Conservation (phyloP, 2,888 invertebrate genomes). For the Sturmia bella region DNA sequence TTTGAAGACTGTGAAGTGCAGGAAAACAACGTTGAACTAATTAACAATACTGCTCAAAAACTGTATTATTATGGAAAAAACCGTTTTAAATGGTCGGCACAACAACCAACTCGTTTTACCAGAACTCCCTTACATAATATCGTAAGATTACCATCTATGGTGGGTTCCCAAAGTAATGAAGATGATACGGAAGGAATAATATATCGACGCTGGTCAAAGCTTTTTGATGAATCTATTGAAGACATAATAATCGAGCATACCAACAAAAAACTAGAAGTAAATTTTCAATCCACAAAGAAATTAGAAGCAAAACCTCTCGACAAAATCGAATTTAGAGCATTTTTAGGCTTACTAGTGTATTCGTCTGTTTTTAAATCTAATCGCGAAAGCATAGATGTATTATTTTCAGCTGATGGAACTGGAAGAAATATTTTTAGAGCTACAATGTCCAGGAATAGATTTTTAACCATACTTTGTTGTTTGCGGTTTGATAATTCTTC, state of each 20-base stretch:
- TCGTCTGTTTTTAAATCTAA: constrained; percentile 11
- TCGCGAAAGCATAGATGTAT: not conserved
- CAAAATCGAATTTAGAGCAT: constrained; percentile 8
- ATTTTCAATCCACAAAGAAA: no score
- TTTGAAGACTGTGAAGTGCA: no score
- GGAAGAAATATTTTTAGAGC: constrained; percentile 62
- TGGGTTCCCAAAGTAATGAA: constrained; percentile 18
- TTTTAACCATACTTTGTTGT: constrained; percentile 27
- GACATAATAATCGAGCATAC: constrained; percentile 25
- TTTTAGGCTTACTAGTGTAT: constrained; percentile 8
- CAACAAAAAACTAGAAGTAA: constrained; percentile 1
- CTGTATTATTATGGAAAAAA: constrained; percentile 36
- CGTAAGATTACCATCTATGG: not conserved
- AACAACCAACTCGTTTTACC: not conserved
- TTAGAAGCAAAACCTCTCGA: constrained; percentile 6
- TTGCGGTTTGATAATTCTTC: constrained; percentile 38
- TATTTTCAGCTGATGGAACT: constrained; percentile 33
- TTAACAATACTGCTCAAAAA: not conserved
- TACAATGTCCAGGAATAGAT: constrained; percentile 31
- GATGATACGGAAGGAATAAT: constrained; percentile 5
- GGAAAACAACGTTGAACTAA: no score
- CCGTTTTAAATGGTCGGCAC: constrained; percentile 11
- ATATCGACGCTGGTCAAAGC: constrained; percentile 14
- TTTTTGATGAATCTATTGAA: constrained; percentile 29
- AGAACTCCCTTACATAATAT: constrained; percentile 4